Evolutionary conservation across 1,140 invertebrate genomes (phyloP).

Genomic region (Zaprionus ghesquierei): DNA sequence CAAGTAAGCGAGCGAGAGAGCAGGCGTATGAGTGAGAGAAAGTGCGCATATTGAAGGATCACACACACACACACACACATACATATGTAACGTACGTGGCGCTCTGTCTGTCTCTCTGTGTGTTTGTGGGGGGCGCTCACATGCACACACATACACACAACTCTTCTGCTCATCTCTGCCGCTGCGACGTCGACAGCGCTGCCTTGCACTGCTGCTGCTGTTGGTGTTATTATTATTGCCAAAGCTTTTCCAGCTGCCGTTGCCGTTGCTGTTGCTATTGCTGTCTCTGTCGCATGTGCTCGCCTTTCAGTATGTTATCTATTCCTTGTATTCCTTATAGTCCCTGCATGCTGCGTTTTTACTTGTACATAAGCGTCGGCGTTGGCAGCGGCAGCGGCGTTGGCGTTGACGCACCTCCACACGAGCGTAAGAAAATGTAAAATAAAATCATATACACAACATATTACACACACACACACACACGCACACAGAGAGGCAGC

Average conservation of each 20-base stretch:
- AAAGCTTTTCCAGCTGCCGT: conserved; percentile 52
- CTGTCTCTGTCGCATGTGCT: conserved; percentile 71
- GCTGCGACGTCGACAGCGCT: conserved; percentile 40
- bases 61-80: conserved; percentile 1
- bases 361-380: conserved; percentile 62
- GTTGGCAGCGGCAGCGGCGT: conserved; percentile 2
- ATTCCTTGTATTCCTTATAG: conserved; percentile 55
- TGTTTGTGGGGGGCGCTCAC: conserved; percentile 32
- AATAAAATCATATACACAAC: conserved; percentile 80
- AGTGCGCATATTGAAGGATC: conserved; percentile 18
- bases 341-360: conserved; percentile 64
- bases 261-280: conserved; percentile 28
- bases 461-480: conserved; percentile 54
- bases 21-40: conserved; percentile 24
- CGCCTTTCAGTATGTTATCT: conserved; percentile 80
- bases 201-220: conserved; percentile 27
- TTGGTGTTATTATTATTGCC: conserved; percentile 16
- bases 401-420: conserved; percentile 6
- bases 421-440: conserved; percentile 9
- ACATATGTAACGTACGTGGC: conserved; percentile 57
- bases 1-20: not conserved
- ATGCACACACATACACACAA: conserved; percentile 55
- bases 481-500: conserved; percentile 19
- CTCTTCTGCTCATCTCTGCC: conserved; percentile 70
- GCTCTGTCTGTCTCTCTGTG: conserved; percentile 48